Base-by-base conservation (phyloP, 2,888 invertebrate genomes). In the Hydropsyche betteni region DNA sequence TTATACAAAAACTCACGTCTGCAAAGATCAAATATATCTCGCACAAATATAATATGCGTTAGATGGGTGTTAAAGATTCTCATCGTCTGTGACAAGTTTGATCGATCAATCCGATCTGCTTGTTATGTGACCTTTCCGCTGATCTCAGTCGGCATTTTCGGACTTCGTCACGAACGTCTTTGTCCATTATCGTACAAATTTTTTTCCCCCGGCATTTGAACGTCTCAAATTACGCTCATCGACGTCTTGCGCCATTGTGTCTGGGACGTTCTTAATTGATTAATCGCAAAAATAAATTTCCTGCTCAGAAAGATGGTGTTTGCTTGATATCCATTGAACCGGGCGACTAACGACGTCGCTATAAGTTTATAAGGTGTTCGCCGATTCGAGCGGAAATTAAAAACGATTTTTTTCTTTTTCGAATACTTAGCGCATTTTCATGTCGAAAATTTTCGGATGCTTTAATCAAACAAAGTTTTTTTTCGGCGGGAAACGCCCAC, bases 211-310 rank as follows among this genome's bases (percentile, higher is more conserved):
- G 16, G 6, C 44, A 44, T 44, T 44, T 44, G 10, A 44, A 44
- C 44, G 44, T 1, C 7, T 44, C 44, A 4, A 44, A 8, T 44
- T 44, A 4, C 44, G 44, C 44, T 44, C 44, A 8, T 44, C 10
- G 44, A 44, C 44, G 44, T 44, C 44, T 44, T 10, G 10, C 44
- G 10, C 7, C 44, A 44, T 8, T 44, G 44, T 10, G 44, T 10
- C 44, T 6, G 6, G 10, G 4, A 44, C 6, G 44, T 8, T 44
- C 8, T 58, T 16, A 58, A 58, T 58, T 58, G 58, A 58, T 58
- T 58, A 58, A 58, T 58, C 24, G 16, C 24, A 24, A 58, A 58
- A 58, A 24, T 58, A 58, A 58, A 58, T 58, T 58, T 58, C 58
- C 58, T 14, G 58, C 12, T 53, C 53, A 10, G 10, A 6, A 5